Evolutionary conservation across 1,140 invertebrate species (phyloP).

Genomic region (Paraescarpia echinospica): DNA sequence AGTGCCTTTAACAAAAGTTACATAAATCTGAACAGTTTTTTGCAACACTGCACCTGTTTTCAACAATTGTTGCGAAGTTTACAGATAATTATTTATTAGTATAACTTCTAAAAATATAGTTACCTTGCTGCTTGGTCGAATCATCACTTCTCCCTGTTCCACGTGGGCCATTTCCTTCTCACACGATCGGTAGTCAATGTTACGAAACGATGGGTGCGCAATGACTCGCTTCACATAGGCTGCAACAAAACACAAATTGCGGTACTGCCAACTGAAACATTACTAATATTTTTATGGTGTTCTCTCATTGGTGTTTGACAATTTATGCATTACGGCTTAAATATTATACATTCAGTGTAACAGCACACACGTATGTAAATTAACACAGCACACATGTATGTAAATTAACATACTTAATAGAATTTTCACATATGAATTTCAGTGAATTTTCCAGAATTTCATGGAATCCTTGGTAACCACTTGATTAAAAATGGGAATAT

Average conservation of each 20-base stretch:
- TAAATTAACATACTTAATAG: too few species aligned
- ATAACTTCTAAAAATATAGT: slow-evolving; percentile 6
- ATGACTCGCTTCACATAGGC: slow-evolving; percentile 87
- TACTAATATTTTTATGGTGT: not conserved
- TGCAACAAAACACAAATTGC: slow-evolving; percentile 35
- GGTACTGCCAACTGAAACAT: not conserved
- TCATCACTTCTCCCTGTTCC: slow-evolving; percentile 95
- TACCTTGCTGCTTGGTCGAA: slow-evolving; percentile 92
- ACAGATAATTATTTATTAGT: not conserved
- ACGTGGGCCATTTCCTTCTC: slow-evolving; percentile 87
- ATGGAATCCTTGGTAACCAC: too few species aligned
- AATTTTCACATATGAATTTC: too few species aligned
- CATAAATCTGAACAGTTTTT: too few species aligned
- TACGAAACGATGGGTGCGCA: slow-evolving; percentile 95
- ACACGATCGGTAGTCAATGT: slow-evolving; percentile 90
- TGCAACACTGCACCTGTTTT: too few species aligned
- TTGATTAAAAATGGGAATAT: too few species aligned
- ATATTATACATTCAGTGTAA: not conserved
- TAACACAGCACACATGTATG: too few species aligned
- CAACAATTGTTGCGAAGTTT: not conserved
- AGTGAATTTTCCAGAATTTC: too few species aligned
- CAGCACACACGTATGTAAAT: not conserved
- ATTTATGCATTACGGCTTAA: not conserved
- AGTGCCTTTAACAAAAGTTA: too few species aligned
- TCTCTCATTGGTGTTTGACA: not conserved